Conservation (phyloP, 1,140 invertebrate species). For the Meteorus sp. region DNA sequence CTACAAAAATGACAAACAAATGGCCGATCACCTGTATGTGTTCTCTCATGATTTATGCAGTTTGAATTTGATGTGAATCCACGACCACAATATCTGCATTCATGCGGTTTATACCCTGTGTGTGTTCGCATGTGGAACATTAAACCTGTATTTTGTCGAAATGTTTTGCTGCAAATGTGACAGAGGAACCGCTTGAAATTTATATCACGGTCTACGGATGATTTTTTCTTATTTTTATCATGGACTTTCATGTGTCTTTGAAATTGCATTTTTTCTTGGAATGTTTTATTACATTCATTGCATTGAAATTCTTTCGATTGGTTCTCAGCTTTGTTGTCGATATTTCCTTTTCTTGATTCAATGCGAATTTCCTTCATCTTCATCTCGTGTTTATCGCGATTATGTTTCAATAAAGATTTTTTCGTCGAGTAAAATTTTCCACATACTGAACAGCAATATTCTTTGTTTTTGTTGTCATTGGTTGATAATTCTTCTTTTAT, state of each 20-base stretch:
- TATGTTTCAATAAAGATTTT: constrained; percentile 45
- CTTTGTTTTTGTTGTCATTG: constrained; percentile 45
- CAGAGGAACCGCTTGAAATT: constrained; percentile 50
- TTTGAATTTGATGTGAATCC: constrained; percentile 61
- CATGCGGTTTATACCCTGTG: constrained; percentile 71
- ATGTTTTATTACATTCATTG: constrained; percentile 65
- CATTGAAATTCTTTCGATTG: constrained; percentile 67
- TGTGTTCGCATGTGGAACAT: constrained; percentile 72
- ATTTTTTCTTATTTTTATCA: constrained; percentile 41
- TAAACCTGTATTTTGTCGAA: constrained; percentile 52
- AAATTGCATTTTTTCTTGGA: constrained; percentile 58
- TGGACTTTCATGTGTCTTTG: constrained; percentile 55
- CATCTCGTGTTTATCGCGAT: constrained; percentile 32
- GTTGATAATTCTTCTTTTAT: constrained; percentile 48
- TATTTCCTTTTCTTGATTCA: constrained; percentile 22
- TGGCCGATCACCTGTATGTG: constrained; percentile 65
- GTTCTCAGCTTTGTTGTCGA: constrained; percentile 38
- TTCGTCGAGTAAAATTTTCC: constrained; percentile 46
- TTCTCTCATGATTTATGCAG: constrained; percentile 63
- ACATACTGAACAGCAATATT: constrained; percentile 42
- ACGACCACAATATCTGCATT: constrained; percentile 72
- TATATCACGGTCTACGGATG: constrained; percentile 39
- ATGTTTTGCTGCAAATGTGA: constrained; percentile 53
- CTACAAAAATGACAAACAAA: constrained; percentile 64
- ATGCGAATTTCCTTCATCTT: constrained; percentile 23